Evolutionary conservation across 1,140 invertebrate species (phyloP).

Genomic region (Cheumatopsyche charites): DNA sequence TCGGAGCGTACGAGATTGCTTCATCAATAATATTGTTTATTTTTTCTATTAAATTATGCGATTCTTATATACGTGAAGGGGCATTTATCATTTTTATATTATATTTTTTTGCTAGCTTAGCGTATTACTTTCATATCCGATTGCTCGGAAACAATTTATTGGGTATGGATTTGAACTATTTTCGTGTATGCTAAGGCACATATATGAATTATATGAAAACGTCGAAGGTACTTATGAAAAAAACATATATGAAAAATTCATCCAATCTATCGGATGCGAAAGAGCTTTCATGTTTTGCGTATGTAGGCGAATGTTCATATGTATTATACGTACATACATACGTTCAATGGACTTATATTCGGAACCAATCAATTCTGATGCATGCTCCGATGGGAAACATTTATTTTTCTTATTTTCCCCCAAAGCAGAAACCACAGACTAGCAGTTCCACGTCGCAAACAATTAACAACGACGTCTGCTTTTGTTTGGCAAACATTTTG

Average conservation of each 20-base stretch:
- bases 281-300: background rate
- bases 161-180: no score
- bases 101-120: no score
- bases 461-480: slow-evolving; percentile 44
- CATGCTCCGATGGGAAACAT: background rate
- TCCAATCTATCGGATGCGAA: slow-evolving; percentile 10
- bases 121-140: no score
- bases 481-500: slow-evolving; percentile 45
- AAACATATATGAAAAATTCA: background rate
- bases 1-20: background rate
- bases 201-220: background rate
- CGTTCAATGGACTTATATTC: background rate
- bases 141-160: no score
- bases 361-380: slow-evolving; percentile 7
- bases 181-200: no score
- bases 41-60: no score
- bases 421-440: background rate
- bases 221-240: background rate
- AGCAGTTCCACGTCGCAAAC: slow-evolving; percentile 35
- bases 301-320: background rate
- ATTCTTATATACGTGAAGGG: no score
- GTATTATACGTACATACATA: background rate
- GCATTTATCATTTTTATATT: no score
- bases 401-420: slow-evolving; percentile 21
- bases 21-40: slow-evolving; percentile 24